Conservation (phyloP, 2,797 vertebrate genomes). For the Tachyglossus aculeatus region DNA sequence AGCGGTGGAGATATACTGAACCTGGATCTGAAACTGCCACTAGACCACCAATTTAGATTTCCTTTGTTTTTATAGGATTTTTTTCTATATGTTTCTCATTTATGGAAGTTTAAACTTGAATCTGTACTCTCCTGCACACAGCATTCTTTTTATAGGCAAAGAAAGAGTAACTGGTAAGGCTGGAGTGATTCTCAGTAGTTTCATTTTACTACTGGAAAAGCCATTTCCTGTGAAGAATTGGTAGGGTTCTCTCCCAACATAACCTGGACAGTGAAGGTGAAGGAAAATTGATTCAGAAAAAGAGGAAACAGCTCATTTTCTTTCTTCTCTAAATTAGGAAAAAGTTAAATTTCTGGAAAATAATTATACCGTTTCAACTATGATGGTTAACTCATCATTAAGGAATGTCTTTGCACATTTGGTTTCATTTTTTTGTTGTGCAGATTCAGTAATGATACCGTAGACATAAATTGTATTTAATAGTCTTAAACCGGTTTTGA, state of each 20-base stretch:
- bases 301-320: too few relatives aligned
- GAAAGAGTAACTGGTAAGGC: not conserved
- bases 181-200: not conserved
- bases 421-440: too few relatives aligned
- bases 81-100: not conserved
- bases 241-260: too few relatives aligned
- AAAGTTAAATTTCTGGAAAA: too few relatives aligned
- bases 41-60: not conserved
- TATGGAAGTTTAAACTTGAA: not conserved
- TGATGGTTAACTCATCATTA: too few relatives aligned
- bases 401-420: too few relatives aligned
- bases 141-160: not conserved
- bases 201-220: not conserved
- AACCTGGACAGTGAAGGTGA: too few relatives aligned
- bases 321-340: too few relatives aligned
- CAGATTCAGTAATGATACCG: too few relatives aligned
- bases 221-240: too few relatives aligned
- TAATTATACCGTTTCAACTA: too few relatives aligned
- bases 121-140: not conserved
- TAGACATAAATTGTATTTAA: not conserved
- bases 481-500: not conserved
- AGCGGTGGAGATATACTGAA: not conserved
- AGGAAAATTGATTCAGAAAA: too few relatives aligned
- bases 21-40: not conserved
- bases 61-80: conserved; percentile 6